phyloP scores from a whole-genome alignment of 2,797 vertebrate species.

The Ciconia nigra region DNA sequence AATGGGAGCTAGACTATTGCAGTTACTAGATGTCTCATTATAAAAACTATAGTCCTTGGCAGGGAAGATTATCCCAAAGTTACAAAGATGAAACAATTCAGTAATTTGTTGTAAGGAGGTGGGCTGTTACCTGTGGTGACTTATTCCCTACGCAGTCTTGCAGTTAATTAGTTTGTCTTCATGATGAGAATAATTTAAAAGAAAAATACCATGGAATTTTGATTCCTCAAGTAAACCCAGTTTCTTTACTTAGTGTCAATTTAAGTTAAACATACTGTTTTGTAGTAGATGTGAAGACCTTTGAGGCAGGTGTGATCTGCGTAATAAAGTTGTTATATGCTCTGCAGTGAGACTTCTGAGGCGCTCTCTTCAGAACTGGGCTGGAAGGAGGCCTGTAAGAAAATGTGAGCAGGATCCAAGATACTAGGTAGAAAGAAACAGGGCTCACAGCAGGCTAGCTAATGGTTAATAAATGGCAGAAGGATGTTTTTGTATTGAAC shows the following conservation, averaged over 20 bases:
- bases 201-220: background rate
- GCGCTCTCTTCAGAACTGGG: background rate
- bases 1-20: background rate
- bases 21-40: background rate
- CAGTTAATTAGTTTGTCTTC: slow-evolving; percentile 24
- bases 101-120: background rate
- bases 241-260: background rate
- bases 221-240: background rate
- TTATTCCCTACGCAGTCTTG: background rate
- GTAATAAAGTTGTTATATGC: fast-evolving
- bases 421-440: background rate
- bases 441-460: background rate
- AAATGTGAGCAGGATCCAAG: background rate
- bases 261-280: background rate
- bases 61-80: background rate
- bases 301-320: background rate
- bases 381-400: background rate
- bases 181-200: background rate
- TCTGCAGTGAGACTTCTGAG: background rate
- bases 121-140: background rate
- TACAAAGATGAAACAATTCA: background rate
- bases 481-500: background rate
- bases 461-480: background rate
- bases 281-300: background rate
- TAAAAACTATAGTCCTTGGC: background rate